Base-by-base conservation (phyloP, 2,888 invertebrate species). In the Dynastes tityus region DNA sequence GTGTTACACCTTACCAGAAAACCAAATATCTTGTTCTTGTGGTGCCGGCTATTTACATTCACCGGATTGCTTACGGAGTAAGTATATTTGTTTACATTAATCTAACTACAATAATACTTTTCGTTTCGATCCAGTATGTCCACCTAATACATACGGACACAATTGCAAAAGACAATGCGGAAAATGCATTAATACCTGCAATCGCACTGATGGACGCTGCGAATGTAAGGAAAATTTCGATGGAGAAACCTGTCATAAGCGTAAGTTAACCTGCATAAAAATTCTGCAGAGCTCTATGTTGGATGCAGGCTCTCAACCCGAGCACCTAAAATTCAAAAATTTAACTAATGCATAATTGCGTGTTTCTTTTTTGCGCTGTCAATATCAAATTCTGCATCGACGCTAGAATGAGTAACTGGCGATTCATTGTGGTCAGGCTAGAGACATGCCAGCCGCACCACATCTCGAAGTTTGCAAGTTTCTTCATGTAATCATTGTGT, bases 141-240 rank as follows among this genome's bases (percentile, higher is more conserved):
- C 16, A 16, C 6, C 2, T 3, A 37, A 58, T 40, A 55, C 53
- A 5, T 71, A 71, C 27, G 71, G 71, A n/a, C 55, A 55, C 32
- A 55, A 37, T 6, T 71, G 71, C 37, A 37, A 16, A 32, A 53
- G 53, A 1, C 13, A 53, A 53, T 71, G 71, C 32, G 71, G 71
- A 37, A 55, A 37, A n/a, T 71, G 71, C 9, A 0, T 1, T 16
- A 16, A 55, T 5, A 8, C n/a, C 3, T 71, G 71, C 27, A 32
- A 55, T 71, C 2, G 6, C 8, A 3, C 37, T 55, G 37, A 71
- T 9, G 71, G 71, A 32, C 0, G 1, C 13, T 71, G 71, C 37
- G 0, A 37, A 11, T 71, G 71, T 71, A 11, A 53, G 8, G 11
- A 13, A n/a, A 71, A 71, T 55, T 71, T 55, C 27, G n/a, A 22